These are phyloP conservation scores for Coelopa frigida DNA, from an alignment of 1,140 invertebrate genomes.

Conservation along the genomic window DNA sequence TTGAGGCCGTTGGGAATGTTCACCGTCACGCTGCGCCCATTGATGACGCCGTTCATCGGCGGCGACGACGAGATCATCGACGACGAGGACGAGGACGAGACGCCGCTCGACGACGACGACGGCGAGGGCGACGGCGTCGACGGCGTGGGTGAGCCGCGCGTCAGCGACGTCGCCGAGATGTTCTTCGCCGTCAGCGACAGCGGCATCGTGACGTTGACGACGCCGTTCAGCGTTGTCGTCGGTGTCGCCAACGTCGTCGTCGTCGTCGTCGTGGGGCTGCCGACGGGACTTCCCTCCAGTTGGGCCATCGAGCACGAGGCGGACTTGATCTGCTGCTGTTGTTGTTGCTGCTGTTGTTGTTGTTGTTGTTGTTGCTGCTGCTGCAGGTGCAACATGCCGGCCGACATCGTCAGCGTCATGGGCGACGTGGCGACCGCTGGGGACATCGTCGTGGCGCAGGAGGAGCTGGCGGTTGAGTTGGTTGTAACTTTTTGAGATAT, in stretches of 20 bases:
- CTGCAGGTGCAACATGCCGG: slow-evolving; percentile 8
- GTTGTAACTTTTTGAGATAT: slow-evolving; percentile 22
- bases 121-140: slow-evolving; percentile 36
- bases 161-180: slow-evolving; percentile 18
- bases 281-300: slow-evolving; percentile 16
- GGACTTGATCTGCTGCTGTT: slow-evolving; percentile 6
- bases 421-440: slow-evolving; percentile 13
- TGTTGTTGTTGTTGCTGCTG: slow-evolving; percentile 8
- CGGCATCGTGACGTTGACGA: slow-evolving; percentile 8
- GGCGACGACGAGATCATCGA: slow-evolving; percentile 30
- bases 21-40: slow-evolving; percentile 24
- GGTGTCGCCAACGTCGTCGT: slow-evolving; percentile 5
- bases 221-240: slow-evolving; percentile 4
- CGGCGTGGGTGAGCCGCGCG: slow-evolving; percentile 38
- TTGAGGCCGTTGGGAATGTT: slow-evolving; percentile 27
- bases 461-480: slow-evolving; percentile 12
- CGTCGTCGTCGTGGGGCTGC: slow-evolving; percentile 22
- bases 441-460: background rate
- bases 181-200: slow-evolving; percentile 16
- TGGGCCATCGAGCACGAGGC: background rate
- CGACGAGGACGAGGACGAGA: slow-evolving; percentile 37
- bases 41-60: slow-evolving; percentile 17
- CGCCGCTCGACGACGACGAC: slow-evolving; percentile 35
- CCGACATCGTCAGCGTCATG: slow-evolving; percentile 9
- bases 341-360: slow-evolving; percentile 8